Percentiles rank a stretch among this genome's conserved stretches.
These are phyloP conservation scores for Troides oblongomaculatus DNA, from an alignment of 2,888 invertebrate genomes.

Conservation along the genomic window DNA sequence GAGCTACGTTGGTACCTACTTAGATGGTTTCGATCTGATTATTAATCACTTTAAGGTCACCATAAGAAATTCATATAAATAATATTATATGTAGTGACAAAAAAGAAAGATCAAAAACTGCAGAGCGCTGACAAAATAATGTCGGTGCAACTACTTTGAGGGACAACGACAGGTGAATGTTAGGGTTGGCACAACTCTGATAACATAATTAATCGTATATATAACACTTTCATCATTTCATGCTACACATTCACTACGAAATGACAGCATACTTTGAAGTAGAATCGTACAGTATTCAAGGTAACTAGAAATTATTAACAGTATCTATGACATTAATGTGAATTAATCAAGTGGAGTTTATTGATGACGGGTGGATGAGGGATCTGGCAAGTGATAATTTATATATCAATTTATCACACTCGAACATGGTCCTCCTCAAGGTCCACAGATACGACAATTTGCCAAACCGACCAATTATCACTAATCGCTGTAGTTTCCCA, in stretches of 20 bases:
- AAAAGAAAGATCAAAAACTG: constrained; percentile 48
- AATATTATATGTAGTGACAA: constrained; percentile 17
- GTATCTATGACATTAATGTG: background rate
- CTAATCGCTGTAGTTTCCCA: constrained; percentile 66
- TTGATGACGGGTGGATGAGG: constrained; percentile 7
- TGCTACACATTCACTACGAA: background rate
- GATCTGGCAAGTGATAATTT: constrained; percentile 28
- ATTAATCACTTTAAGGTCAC: too few relatives aligned
- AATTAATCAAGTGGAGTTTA: constrained; percentile 12
- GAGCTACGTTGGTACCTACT: too few relatives aligned
- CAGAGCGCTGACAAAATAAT: constrained; percentile 59
- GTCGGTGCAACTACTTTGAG: constrained; percentile 65
- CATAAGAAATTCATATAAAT: too few relatives aligned
- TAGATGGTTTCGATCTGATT: too few relatives aligned
- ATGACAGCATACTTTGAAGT: constrained; percentile 1
- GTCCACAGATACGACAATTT: constrained; percentile 55
- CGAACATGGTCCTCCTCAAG: constrained; percentile 34
- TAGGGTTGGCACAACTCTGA: constrained; percentile 54
- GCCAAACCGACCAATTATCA: constrained; percentile 64
- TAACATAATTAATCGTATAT: constrained; percentile 26
- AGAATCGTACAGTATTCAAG: background rate
- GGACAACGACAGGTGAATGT: constrained; percentile 67
- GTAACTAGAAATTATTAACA: background rate
- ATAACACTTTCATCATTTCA: constrained; percentile 4
- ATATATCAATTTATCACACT: constrained; percentile 31